A percentile compares a stretch with the other conserved stretches of the same genome.
Conservation (phyloP, 2,797 vertebrate genomes). For the Lycodopsis pacificus region DNA sequence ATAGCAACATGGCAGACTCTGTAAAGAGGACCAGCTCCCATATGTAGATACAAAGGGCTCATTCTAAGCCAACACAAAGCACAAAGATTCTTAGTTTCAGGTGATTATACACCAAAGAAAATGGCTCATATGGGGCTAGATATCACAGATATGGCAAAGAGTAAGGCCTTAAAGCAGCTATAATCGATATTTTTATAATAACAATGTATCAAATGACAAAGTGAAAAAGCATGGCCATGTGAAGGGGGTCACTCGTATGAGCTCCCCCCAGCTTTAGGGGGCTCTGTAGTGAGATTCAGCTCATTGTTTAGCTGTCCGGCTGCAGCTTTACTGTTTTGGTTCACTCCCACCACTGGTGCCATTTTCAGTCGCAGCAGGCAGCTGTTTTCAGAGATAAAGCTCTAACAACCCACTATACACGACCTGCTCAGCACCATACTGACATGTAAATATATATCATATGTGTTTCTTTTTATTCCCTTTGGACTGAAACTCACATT, state of each 20-base stretch:
- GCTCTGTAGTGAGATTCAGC: neutral
- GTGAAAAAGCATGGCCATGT: no score
- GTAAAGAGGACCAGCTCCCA: no score
- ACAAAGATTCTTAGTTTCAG: no score
- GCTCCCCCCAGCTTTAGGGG: neutral
- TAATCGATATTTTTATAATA: no score
- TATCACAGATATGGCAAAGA: neutral
- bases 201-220: no score
- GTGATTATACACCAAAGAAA: no score
- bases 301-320: neutral
- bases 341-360: neutral
- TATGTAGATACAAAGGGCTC: no score
- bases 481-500: constrained; percentile 3
- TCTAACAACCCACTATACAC: neutral
- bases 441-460: no score
- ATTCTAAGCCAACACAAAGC: no score
- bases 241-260: no score
- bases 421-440: neutral
- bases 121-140: neutral
- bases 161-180: neutral
- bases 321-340: neutral
- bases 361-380: neutral
- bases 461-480: neutral
- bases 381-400: neutral
- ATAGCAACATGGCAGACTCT: no score